Evolutionary conservation across 2,888 invertebrate species (phyloP).

Genomic region (Ommatoiulus sabulosus): DNA sequence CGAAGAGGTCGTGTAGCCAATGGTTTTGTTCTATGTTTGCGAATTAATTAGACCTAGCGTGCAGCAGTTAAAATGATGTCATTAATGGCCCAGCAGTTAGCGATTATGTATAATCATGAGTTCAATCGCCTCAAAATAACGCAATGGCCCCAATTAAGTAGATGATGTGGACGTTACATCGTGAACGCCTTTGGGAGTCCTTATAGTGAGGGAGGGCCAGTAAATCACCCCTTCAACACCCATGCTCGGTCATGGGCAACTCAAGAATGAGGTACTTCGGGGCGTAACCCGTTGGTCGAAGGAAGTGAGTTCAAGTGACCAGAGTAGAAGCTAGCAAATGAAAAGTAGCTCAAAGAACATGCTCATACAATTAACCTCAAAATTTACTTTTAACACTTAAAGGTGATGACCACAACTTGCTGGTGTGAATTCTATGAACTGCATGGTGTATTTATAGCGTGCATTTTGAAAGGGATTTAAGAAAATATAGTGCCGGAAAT

Average conservation of each 20-base stretch:
- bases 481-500: not conserved
- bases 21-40: not conserved
- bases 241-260: not conserved
- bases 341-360: not conserved
- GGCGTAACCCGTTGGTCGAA: not conserved
- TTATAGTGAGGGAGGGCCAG: not conserved
- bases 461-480: not conserved
- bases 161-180: not conserved
- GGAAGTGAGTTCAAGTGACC: not conserved
- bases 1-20: constrained; percentile 24
- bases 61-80: constrained; percentile 43
- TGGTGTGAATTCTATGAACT: not conserved
- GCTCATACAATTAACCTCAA: not conserved
- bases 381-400: not conserved
- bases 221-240: not conserved
- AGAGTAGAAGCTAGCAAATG: not conserved
- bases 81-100: not conserved
- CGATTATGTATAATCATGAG: constrained; percentile 33
- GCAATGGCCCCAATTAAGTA: constrained; percentile 11
- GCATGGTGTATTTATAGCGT: not conserved
- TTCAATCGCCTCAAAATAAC: constrained; percentile 33
- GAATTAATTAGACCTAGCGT: constrained; percentile 43
- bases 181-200: constrained; percentile 16
- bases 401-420: not conserved
- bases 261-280: not conserved